phyloP scores from a whole-genome alignment of 2,888 invertebrate genomes.

The Lucinisca nassula region DNA sequence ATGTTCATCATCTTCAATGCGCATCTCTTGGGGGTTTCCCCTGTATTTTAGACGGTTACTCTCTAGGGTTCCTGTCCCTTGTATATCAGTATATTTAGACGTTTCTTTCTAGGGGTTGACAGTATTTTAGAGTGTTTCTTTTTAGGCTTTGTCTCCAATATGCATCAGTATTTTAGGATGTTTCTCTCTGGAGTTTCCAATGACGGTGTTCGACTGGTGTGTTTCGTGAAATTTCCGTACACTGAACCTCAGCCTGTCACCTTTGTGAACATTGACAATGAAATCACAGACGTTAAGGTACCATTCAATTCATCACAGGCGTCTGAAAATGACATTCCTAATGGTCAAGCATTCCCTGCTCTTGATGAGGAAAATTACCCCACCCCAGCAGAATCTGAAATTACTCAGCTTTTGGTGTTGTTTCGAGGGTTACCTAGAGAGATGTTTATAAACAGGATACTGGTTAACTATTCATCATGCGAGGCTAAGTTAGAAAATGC shows the following conservation, averaged over 20 bases:
- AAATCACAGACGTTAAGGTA: neutral
- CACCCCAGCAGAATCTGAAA: neutral
- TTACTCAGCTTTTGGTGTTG: neutral
- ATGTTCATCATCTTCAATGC: too few relatives aligned
- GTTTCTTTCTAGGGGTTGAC: too few relatives aligned
- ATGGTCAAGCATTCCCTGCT: neutral
- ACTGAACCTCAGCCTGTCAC: neutral
- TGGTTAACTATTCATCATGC: neutral
- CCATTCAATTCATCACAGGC: neutral
- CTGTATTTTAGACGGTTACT: too few relatives aligned
- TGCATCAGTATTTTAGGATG: too few relatives aligned
- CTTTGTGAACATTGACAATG: neutral
- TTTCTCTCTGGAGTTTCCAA: too few relatives aligned
- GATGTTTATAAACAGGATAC: neutral
- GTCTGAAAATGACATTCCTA: neutral
- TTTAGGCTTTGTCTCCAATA: too few relatives aligned
- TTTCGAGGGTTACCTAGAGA: neutral
- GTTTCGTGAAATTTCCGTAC: too few relatives aligned
- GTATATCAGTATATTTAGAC: too few relatives aligned
- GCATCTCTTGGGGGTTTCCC: too few relatives aligned
- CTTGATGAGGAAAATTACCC: neutral
- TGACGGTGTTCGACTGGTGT: too few relatives aligned
- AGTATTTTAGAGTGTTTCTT: too few relatives aligned
- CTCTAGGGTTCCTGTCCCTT: too few relatives aligned
- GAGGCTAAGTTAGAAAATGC: neutral